These are phyloP conservation scores for Agonopterix alstromeriana DNA, from an alignment of 2,888 invertebrate genomes.

Conservation along the genomic window DNA sequence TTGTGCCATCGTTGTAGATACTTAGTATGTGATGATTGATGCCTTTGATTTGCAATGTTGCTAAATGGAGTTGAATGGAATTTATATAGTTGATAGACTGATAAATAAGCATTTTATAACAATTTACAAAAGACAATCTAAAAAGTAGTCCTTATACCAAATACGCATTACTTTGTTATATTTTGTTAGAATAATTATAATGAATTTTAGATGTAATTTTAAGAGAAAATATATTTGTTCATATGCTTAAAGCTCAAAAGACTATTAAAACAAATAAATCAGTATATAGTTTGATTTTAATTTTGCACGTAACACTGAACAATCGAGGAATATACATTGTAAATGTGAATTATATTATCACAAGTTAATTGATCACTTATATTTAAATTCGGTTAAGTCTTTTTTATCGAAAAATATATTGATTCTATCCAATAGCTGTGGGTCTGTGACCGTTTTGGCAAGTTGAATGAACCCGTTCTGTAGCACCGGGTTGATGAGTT, in stretches of 20 bases:
- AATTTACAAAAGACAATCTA: conserved; percentile 59
- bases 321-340: conserved; percentile 22
- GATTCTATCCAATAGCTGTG: conserved; percentile 67
- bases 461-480: conserved; percentile 62
- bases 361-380: conserved; percentile 58
- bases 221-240: conserved; percentile 23
- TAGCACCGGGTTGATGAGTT: conserved; percentile 63
- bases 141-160: conserved; percentile 60
- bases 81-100: conserved; percentile 34
- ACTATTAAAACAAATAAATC: conserved; percentile 39
- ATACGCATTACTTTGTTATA: conserved; percentile 47
- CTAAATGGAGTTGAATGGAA: conserved; percentile 6
- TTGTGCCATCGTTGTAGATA: conserved; percentile 47
- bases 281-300: conserved; percentile 50
- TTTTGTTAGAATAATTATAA: conserved; percentile 38
- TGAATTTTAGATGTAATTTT: conserved; percentile 29
- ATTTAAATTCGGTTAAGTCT: conserved; percentile 60
- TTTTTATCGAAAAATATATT: conserved; percentile 73
- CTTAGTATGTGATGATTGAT: conserved; percentile 20
- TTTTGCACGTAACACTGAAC: conserved; percentile 60
- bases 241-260: conserved; percentile 31
- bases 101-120: conserved; percentile 36
- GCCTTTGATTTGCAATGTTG: conserved; percentile 21
- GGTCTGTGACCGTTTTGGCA: conserved; percentile 63
- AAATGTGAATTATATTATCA: conserved; percentile 37